These are phyloP conservation scores for Epistrophe grossulariae DNA, from an alignment of 2,888 invertebrate species.

Conservation along the genomic window DNA sequence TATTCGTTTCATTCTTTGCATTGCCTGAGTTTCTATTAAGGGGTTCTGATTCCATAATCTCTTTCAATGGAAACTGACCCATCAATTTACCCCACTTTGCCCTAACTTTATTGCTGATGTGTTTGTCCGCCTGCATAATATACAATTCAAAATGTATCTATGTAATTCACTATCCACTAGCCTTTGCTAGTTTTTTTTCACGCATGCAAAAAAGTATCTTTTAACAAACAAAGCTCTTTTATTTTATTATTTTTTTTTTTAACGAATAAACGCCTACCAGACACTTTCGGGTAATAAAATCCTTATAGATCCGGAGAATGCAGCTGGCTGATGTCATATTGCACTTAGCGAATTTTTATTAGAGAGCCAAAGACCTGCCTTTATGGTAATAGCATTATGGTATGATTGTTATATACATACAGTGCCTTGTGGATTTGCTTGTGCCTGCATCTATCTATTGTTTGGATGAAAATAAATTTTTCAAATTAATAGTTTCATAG, in stretches of 20 bases:
- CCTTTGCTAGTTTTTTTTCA: neutral
- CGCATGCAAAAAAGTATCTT: slow-evolving; percentile 37
- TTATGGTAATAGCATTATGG: slow-evolving; percentile 12
- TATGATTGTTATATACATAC: neutral
- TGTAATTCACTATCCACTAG: neutral
- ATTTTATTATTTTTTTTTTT: neutral
- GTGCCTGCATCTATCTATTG: slow-evolving; percentile 30
- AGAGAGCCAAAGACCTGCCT: slow-evolving; percentile 18
- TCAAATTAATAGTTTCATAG: slow-evolving; percentile 40
- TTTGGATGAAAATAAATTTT: slow-evolving; percentile 42
- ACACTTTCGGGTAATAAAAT: slow-evolving; percentile 65
- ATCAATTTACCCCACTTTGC: neutral
- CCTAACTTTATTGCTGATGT: slow-evolving; percentile 6
- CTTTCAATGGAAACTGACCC: neutral
- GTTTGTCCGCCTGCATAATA: slow-evolving; percentile 20
- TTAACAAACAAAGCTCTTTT: slow-evolving; percentile 1
- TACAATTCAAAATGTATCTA: slow-evolving; percentile 40
- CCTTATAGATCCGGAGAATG: slow-evolving; percentile 60
- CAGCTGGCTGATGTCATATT: slow-evolving; percentile 63
- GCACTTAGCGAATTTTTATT: slow-evolving; percentile 46
- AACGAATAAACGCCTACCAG: slow-evolving; percentile 49
- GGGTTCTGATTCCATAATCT: no score
- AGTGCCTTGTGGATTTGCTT: neutral
- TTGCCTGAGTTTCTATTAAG: no score
- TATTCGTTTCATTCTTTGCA: no score